These are phyloP conservation scores for Anas georgica DNA, from an alignment of 2,797 vertebrate genomes.

Conservation along the genomic window DNA sequence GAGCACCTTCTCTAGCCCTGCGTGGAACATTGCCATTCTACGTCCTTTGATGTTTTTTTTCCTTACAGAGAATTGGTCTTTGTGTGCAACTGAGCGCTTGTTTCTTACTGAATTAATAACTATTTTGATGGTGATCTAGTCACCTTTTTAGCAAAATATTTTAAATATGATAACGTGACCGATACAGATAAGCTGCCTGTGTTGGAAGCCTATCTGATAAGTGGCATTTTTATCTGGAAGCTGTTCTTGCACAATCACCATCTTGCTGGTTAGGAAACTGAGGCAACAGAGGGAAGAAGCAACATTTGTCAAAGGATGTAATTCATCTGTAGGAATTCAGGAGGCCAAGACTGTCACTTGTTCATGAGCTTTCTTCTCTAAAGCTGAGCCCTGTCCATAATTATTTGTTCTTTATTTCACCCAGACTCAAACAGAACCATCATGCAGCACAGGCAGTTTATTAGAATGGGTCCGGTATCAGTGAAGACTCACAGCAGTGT, in stretches of 20 bases:
- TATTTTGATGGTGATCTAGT: background rate
- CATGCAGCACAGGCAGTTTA: background rate
- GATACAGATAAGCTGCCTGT: background rate
- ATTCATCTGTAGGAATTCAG: background rate
- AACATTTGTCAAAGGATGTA: background rate
- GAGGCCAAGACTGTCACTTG: background rate
- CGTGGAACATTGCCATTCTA: background rate
- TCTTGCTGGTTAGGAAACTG: background rate
- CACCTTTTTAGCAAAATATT: background rate
- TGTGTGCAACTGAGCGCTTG: too few species aligned
- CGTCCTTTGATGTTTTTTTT: background rate
- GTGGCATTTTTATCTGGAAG: background rate
- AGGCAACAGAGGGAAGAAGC: background rate
- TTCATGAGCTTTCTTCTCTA: background rate
- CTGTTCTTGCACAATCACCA: background rate
- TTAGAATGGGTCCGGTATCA: background rate
- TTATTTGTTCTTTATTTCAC: background rate
- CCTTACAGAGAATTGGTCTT: background rate
- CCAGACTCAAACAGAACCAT: background rate
- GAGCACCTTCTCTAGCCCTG: background rate
- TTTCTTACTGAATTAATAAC: background rate
- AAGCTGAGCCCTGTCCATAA: background rate
- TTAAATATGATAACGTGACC: background rate
- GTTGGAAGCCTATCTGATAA: background rate
- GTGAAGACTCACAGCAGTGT: background rate